Evolutionary conservation across 2,113 vertebrate genomes (phyloP).

Genomic region (Malurus melanocephalus): DNA sequence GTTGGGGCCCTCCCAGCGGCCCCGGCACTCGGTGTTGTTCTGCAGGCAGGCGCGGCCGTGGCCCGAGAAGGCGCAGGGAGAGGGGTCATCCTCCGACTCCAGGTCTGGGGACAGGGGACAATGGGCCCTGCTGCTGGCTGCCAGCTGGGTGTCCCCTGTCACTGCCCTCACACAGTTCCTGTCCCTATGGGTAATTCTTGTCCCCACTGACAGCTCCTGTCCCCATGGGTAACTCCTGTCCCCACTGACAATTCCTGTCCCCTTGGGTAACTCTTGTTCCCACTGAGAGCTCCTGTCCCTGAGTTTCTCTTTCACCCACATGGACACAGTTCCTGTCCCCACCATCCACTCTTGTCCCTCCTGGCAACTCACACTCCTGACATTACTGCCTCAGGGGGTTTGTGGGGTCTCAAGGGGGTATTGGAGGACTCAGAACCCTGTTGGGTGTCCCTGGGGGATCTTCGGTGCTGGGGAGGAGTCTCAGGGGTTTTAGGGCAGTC

Average conservation of each 20-base stretch:
- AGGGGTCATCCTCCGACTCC: background rate
- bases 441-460: background rate
- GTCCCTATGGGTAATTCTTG: too few species aligned
- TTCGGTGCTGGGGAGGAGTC: background rate
- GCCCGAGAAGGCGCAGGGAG: background rate
- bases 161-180: background rate
- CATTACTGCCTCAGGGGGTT: background rate
- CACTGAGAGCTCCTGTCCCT: background rate
- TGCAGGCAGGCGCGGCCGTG: background rate
- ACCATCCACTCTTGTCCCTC: too few species aligned
- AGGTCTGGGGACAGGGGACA: background rate
- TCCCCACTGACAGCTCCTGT: background rate
- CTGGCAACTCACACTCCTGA: background rate
- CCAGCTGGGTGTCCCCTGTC: background rate
- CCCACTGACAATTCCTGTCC: background rate
- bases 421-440: too few species aligned
- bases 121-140: too few species aligned
- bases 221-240: background rate
- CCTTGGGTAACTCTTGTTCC: background rate
- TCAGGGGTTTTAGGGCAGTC: background rate
- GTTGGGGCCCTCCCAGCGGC: background rate
- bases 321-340: background rate
- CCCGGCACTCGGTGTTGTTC: conserved; percentile 5
- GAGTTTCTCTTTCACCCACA: background rate
- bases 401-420: background rate